These are phyloP conservation scores for Rhinoptilus africanus DNA, from an alignment of 2,113 vertebrate genomes.

Conservation along the genomic window DNA sequence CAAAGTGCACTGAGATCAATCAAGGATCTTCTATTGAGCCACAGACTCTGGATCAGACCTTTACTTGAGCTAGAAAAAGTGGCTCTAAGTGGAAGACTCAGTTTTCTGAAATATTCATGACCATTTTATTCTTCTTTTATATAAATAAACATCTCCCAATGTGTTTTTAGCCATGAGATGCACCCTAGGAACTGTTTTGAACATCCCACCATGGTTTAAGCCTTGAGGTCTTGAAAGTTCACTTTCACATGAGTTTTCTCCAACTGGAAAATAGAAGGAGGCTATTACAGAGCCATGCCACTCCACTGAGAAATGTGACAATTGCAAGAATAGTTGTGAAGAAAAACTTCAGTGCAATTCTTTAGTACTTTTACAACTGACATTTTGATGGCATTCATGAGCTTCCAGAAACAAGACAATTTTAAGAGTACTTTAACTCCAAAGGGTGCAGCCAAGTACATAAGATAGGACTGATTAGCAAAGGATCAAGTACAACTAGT, in stretches of 20 bases:
- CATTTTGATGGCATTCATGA: not conserved
- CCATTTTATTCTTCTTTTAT: not conserved
- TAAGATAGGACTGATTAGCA: not conserved
- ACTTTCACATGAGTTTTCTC: not conserved
- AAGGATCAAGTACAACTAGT: not conserved
- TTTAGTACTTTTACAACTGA: not conserved
- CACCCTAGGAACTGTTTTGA: not conserved
- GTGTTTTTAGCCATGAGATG: not conserved
- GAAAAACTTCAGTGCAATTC: not conserved
- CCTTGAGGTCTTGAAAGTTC: not conserved
- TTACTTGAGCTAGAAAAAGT: not conserved
- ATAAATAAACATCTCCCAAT: not conserved
- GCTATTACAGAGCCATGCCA: not conserved
- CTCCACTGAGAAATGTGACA: not conserved
- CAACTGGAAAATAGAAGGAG: not conserved
- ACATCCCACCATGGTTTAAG: not conserved
- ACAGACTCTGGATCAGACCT: not conserved
- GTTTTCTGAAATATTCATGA: not conserved
- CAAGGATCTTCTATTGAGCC: not conserved
- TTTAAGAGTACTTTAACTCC: not conserved
- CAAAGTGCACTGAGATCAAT: not conserved
- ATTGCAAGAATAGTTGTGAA: not conserved
- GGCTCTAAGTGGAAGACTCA: not conserved
- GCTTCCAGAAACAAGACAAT: not conserved
- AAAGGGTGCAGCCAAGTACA: not conserved